Conservation (phyloP, 1,140 invertebrate genomes). For the Melitaea cinxia region DNA sequence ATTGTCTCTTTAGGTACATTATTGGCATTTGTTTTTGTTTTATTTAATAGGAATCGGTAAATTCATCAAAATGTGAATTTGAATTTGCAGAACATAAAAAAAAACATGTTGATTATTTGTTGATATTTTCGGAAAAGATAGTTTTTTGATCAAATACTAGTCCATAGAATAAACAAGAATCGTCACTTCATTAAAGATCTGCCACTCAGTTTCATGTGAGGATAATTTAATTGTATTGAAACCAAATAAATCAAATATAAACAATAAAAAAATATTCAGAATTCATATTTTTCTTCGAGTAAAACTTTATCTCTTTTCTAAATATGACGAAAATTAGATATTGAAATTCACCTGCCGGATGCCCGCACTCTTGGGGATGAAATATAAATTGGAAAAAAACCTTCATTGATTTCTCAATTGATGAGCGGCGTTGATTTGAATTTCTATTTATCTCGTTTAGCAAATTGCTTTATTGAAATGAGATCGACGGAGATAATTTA, state of each 20-base stretch:
- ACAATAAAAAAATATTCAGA: no score
- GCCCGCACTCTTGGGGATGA: not conserved
- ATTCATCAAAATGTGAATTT: no score
- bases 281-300: no score
- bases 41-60: not conserved
- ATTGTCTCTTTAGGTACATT: not conserved
- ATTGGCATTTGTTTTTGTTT: not conserved
- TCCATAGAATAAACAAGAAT: no score
- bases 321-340: not conserved
- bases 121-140: no score
- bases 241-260: no score
- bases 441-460: constrained; percentile 24
- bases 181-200: no score
- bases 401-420: not conserved
- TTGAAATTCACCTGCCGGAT: not conserved
- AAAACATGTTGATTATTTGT: no score
- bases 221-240: no score
- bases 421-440: constrained; percentile 2
- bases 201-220: no score
- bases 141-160: no score
- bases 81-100: no score
- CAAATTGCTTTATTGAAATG: constrained; percentile 2
- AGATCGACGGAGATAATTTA: not conserved
- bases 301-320: not conserved
- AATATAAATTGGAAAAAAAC: not conserved